A percentile compares a stretch with the other conserved stretches of the same genome.
Conservation (phyloP, 2,888 invertebrate genomes). For the Sympetrum striolatum region DNA sequence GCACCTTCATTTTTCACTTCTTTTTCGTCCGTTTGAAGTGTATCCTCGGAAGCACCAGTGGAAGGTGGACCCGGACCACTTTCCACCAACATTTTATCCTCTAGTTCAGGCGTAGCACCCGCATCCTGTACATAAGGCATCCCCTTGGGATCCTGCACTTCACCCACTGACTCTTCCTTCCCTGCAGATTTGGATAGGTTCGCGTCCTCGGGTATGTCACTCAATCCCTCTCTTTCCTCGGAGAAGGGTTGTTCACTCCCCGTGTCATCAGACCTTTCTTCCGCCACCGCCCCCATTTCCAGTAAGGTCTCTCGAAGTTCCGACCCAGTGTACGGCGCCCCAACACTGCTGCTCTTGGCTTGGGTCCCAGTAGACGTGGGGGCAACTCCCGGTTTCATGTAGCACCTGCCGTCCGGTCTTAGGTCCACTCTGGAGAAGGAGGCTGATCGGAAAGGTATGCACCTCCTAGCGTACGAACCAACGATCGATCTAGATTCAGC, state of each 20-base stretch:
- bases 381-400: constrained; percentile 51
- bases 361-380: background rate
- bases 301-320: background rate
- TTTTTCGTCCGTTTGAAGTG: background rate
- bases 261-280: background rate
- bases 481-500: constrained; percentile 68
- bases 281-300: constrained; percentile 5
- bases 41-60: background rate
- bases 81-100: constrained; percentile 1
- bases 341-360: constrained; percentile 11
- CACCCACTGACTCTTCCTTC: background rate
- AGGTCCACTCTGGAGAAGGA: constrained; percentile 89
- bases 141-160: background rate
- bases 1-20: background rate
- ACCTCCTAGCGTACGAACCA: constrained; percentile 69
- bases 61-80: constrained; percentile 9
- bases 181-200: background rate
- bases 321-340: background rate
- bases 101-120: background rate
- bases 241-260: background rate
- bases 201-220: background rate
- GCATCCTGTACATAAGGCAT: background rate
- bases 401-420: constrained; percentile 68
- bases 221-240: background rate
- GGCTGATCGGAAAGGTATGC: constrained; percentile 80